Conservation (phyloP, 2,113 vertebrate species). For the Nothoprocta pentlandii region DNA sequence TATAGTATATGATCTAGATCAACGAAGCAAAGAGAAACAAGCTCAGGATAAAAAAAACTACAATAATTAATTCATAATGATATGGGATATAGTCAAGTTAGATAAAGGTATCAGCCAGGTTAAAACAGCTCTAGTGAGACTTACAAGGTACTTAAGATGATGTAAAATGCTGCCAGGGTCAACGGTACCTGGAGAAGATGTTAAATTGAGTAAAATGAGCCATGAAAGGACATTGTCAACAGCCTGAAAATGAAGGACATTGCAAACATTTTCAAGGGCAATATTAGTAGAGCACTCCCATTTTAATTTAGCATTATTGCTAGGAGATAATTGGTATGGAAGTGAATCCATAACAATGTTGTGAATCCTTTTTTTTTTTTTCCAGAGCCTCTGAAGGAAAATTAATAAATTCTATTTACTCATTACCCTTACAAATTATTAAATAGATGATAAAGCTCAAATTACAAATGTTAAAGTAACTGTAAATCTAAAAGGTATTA, state of each 20-base stretch:
- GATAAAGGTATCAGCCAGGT: background rate
- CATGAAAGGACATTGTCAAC: constrained; percentile 59
- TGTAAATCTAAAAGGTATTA: background rate
- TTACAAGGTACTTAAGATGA: constrained; percentile 21
- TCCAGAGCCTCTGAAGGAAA: background rate
- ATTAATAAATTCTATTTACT: background rate
- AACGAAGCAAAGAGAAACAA: background rate
- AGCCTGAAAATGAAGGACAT: constrained; percentile 35
- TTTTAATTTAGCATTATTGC: background rate
- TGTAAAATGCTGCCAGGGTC: constrained; percentile 48
- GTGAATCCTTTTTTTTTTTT: background rate
- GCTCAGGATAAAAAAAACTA: background rate
- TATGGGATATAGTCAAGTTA: background rate
- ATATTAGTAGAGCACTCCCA: background rate
- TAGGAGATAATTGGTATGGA: background rate
- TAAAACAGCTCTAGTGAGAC: background rate
- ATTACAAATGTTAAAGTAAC: background rate
- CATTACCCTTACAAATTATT: background rate
- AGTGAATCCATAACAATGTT: background rate
- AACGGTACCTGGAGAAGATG: constrained; percentile 22
- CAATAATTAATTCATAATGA: background rate
- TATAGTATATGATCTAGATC: background rate
- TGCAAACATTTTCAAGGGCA: constrained; percentile 29
- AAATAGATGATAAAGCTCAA: background rate
- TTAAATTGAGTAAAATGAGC: constrained; percentile 66